A percentile compares a stretch with the other conserved stretches of the same genome.
These are phyloP conservation scores for Pterocles orientalis DNA, from an alignment of 2,113 vertebrate species.

Conservation along the genomic window DNA sequence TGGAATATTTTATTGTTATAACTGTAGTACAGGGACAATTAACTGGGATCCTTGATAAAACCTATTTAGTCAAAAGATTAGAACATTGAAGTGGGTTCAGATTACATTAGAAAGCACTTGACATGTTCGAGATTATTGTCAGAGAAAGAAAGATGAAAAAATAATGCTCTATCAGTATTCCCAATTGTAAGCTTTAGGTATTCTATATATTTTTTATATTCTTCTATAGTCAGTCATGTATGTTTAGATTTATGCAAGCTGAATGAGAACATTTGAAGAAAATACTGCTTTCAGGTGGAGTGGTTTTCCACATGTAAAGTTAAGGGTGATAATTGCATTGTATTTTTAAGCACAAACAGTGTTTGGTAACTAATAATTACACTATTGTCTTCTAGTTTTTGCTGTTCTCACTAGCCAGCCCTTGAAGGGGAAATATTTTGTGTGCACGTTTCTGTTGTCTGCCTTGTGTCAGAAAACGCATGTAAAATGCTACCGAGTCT, in stretches of 20 bases:
- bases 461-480: slow-evolving; percentile 53
- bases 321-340: background rate
- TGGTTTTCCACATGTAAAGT: background rate
- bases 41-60: background rate
- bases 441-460: slow-evolving; percentile 56
- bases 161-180: background rate
- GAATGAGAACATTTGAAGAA: background rate
- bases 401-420: background rate
- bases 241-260: background rate
- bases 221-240: background rate
- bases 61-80: background rate
- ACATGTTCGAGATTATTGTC: background rate
- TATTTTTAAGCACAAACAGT: background rate
- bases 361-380: background rate
- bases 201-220: background rate
- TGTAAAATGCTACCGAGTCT: slow-evolving; percentile 53
- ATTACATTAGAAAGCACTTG: background rate
- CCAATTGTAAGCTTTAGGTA: background rate
- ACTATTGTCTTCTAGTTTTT: background rate
- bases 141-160: background rate
- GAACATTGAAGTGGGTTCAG: background rate
- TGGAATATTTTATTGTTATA: background rate
- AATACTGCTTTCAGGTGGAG: background rate
- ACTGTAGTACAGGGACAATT: background rate
- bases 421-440: slow-evolving; percentile 19